A percentile compares a stretch with the other conserved stretches of the same genome.
phyloP scores from a whole-genome alignment of 1,140 invertebrate genomes.

The Anoplophora glabripennis region DNA sequence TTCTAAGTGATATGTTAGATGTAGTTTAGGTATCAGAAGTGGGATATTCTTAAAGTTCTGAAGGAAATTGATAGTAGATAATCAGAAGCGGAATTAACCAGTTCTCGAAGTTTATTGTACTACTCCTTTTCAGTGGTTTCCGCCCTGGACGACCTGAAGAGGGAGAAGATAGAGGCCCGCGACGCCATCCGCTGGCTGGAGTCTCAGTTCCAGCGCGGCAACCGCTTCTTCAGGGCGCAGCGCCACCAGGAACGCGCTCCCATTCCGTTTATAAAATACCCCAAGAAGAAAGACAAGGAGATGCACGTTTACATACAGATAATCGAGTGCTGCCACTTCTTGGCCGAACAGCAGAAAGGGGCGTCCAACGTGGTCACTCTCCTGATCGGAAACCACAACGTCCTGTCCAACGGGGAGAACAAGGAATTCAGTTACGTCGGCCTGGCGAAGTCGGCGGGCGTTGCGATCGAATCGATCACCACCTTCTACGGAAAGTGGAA shows the following conservation, averaged over 20 bases:
- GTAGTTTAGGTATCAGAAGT: too few relatives aligned
- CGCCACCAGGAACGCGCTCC: slow-evolving; percentile 72
- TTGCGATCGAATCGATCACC: slow-evolving; percentile 63
- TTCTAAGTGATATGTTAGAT: neutral
- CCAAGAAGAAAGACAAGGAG: slow-evolving; percentile 67
- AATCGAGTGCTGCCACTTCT: slow-evolving; percentile 67
- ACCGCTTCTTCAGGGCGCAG: slow-evolving; percentile 77
- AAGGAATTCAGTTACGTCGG: slow-evolving; percentile 48
- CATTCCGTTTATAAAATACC: slow-evolving; percentile 72
- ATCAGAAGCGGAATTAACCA: too few relatives aligned
- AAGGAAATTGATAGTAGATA: too few relatives aligned
- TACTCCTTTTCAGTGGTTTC: slow-evolving; percentile 70
- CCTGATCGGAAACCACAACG: slow-evolving; percentile 54
- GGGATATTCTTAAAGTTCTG: too few relatives aligned
- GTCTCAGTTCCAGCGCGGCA: slow-evolving; percentile 77
- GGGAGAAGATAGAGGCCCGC: slow-evolving; percentile 70
- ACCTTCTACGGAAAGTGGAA: slow-evolving; percentile 68
- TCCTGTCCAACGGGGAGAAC: slow-evolving; percentile 39
- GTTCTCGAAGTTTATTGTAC: too few relatives aligned
- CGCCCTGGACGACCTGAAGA: slow-evolving; percentile 81
- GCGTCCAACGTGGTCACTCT: slow-evolving; percentile 59
- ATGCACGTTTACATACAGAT: slow-evolving; percentile 67
- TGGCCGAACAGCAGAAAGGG: slow-evolving; percentile 60
- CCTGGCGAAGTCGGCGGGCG: slow-evolving; percentile 60
- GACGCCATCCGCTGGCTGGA: slow-evolving; percentile 92